These are phyloP conservation scores for Ophion slaviceki DNA, from an alignment of 2,888 invertebrate species.

Conservation along the genomic window DNA sequence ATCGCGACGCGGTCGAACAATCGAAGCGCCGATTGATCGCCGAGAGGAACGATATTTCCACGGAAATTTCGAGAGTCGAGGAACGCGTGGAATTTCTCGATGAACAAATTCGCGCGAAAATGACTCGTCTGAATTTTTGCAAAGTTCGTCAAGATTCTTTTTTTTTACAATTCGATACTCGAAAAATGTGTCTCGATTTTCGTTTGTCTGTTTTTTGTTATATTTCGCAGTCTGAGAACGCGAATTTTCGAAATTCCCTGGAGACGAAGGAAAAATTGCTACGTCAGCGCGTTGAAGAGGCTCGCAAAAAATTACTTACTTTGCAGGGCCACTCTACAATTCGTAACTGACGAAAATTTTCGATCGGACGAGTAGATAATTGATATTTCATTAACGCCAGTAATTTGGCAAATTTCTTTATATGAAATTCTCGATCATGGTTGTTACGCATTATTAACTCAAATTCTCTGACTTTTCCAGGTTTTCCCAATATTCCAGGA, in stretches of 20 bases:
- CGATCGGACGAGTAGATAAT: not conserved
- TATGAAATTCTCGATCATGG: too few relatives aligned
- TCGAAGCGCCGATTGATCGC: not conserved
- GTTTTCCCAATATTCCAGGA: too few relatives aligned
- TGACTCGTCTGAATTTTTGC: not conserved
- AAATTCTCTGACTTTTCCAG: too few relatives aligned
- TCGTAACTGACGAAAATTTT: not conserved
- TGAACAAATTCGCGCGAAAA: slow-evolving; percentile 17
- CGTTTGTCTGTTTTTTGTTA: not conserved
- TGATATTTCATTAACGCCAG: not conserved
- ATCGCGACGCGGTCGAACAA: not conserved
- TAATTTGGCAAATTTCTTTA: too few relatives aligned
- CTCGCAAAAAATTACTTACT: slow-evolving; percentile 16
- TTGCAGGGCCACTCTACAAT: not conserved
- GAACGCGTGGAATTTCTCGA: slow-evolving; percentile 10
- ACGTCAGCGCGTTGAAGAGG: not conserved
- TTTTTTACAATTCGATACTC: not conserved
- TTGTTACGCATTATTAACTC: too few relatives aligned
- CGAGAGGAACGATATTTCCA: not conserved
- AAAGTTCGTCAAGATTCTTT: slow-evolving; percentile 7
- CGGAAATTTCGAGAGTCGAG: slow-evolving; percentile 37
- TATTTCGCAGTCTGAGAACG: slow-evolving; percentile 36
- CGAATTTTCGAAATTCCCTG: slow-evolving; percentile 1
- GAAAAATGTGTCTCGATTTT: too few relatives aligned
- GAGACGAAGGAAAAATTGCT: slow-evolving; percentile 16